Evolutionary conservation across 2,888 invertebrate species (phyloP).

Genomic region (Stegana nigrithorax): DNA sequence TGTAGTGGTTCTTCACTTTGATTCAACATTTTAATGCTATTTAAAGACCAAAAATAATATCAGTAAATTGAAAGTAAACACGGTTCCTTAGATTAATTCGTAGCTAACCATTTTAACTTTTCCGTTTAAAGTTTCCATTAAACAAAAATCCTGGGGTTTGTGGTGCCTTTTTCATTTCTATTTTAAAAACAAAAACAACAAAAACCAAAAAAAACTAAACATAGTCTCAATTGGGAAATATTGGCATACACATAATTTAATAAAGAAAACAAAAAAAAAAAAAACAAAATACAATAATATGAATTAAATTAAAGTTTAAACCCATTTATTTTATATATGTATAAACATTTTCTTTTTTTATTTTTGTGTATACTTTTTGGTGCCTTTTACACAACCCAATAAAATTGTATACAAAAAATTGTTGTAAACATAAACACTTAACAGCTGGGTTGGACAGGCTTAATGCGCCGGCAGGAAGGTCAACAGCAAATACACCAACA

Average conservation of each 20-base stretch:
- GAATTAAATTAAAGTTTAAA: constrained; percentile 26
- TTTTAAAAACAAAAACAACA: constrained; percentile 32
- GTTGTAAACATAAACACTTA: constrained; percentile 43
- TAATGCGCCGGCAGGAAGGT: constrained; percentile 77
- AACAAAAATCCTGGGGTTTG: constrained; percentile 41
- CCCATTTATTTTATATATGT: constrained; percentile 50
- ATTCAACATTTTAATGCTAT: too few relatives aligned
- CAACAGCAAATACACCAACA: constrained; percentile 55
- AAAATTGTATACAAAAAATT: constrained; percentile 31
- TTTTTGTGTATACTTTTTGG: constrained; percentile 10
- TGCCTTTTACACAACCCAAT: neutral
- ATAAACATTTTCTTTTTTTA: constrained; percentile 13
- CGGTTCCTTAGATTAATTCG: constrained; percentile 23
- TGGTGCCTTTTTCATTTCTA: constrained; percentile 52
- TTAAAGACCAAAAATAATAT: too few relatives aligned
- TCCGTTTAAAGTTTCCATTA: constrained; percentile 33
- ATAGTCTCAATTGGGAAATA: too few relatives aligned
- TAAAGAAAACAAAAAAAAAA: constrained; percentile 26
- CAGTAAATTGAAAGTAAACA: too few relatives aligned
- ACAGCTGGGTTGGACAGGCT: constrained; percentile 66
- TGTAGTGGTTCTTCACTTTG: too few relatives aligned
- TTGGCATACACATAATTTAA: too few relatives aligned
- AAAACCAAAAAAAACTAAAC: constrained; percentile 32
- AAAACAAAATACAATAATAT: constrained; percentile 10
- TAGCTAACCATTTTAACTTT: constrained; percentile 37